These are phyloP conservation scores for Pyrgilauda ruficollis DNA, from an alignment of 2,113 vertebrate species.

Conservation along the genomic window DNA sequence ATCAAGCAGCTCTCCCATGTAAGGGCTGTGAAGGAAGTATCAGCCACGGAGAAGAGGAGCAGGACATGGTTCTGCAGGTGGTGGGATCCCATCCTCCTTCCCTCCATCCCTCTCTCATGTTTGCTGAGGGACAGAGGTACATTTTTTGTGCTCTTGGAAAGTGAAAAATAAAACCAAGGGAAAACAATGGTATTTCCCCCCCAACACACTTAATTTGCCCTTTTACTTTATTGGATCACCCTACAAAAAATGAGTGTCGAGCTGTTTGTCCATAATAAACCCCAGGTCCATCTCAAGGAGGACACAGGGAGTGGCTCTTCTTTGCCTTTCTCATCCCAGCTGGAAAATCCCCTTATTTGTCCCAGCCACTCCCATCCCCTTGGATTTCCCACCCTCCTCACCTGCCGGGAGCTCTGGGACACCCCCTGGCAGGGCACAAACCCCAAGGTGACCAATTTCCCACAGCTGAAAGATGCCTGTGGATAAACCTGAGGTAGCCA, in stretches of 20 bases:
- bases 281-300: not conserved
- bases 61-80: not conserved
- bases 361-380: not conserved
- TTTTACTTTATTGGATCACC: not conserved
- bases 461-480: not conserved
- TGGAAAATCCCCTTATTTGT: not conserved
- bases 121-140: not conserved
- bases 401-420: not conserved
- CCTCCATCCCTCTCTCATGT: not conserved
- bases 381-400: fast-evolving
- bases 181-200: not conserved
- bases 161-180: not conserved
- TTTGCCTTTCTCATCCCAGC: not conserved
- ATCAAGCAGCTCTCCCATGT: not conserved
- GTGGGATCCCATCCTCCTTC: not conserved
- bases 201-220: not conserved
- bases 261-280: not conserved
- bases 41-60: not conserved
- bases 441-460: not conserved
- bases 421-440: not conserved
- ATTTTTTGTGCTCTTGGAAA: not conserved
- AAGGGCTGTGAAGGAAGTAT: not conserved
- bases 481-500: not conserved
- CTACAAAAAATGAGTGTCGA: fast-evolving
- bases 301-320: not conserved